Evolutionary conservation across 2,888 invertebrate genomes (phyloP).

Genomic region (Archips crataeganus): DNA sequence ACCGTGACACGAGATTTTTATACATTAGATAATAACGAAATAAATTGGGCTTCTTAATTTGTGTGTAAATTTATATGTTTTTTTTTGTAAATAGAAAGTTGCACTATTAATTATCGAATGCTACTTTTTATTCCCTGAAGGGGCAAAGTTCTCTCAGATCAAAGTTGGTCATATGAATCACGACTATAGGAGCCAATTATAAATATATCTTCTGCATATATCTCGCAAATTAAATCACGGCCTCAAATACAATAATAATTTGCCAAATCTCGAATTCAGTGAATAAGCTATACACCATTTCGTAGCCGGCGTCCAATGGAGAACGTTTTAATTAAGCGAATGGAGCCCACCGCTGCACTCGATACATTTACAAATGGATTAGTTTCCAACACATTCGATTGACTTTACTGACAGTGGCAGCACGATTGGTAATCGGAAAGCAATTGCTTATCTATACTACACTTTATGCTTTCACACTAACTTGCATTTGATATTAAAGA

Average conservation of each 20-base stretch:
- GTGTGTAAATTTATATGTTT: too few species aligned
- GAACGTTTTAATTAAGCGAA: slow-evolving; percentile 80
- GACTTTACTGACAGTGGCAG: slow-evolving; percentile 19
- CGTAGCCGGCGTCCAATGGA: slow-evolving; percentile 49
- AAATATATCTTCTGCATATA: too few species aligned
- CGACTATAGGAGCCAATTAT: too few species aligned
- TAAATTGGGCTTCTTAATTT: too few species aligned
- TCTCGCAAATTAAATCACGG: background rate
- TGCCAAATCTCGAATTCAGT: slow-evolving; percentile 32
- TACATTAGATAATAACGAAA: too few species aligned
- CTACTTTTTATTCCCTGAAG: too few species aligned
- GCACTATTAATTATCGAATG: too few species aligned
- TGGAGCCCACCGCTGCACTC: slow-evolving; percentile 57
- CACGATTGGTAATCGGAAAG: slow-evolving; percentile 24
- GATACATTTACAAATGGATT: slow-evolving; percentile 72
- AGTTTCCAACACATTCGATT: slow-evolving; percentile 55
- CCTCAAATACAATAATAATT: slow-evolving; percentile 23
- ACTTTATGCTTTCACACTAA: slow-evolving; percentile 4
- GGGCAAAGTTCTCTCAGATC: too few species aligned
- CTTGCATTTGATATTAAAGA: slow-evolving; percentile 5
- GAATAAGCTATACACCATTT: slow-evolving; percentile 20
- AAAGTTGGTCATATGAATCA: too few species aligned
- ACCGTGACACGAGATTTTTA: too few species aligned
- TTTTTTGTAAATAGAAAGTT: too few species aligned
- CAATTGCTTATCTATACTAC: slow-evolving; percentile 28